Evolutionary conservation across 2,797 vertebrate genomes (phyloP).

Genomic region (Yasuhikotakia modesta): DNA sequence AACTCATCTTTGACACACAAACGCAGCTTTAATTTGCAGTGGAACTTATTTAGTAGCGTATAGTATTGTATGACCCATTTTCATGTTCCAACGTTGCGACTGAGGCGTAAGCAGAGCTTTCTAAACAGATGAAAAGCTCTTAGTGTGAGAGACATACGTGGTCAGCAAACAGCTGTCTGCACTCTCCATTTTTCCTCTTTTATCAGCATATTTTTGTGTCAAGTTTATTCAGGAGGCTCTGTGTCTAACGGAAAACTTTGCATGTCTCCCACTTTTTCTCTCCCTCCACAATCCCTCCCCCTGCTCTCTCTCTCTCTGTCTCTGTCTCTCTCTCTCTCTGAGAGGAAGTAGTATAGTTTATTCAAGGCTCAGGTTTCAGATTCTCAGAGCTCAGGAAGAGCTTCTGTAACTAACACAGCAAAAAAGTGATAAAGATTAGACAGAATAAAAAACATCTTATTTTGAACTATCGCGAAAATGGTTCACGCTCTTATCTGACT

Average conservation of each 20-base stretch:
- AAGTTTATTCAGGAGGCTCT: conserved; percentile 77
- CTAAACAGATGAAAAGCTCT: conserved; percentile 6
- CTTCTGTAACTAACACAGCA: conserved; percentile 19
- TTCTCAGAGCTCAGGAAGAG: conserved; percentile 63
- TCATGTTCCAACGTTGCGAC: neutral
- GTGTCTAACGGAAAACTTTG: conserved; percentile 77
- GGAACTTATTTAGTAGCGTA: too few relatives aligned
- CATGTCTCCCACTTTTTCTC: conserved; percentile 40
- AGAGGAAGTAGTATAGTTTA: conserved; percentile 70
- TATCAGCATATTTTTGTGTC: conserved; percentile 80
- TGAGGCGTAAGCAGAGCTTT: neutral
- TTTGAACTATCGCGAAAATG: neutral
- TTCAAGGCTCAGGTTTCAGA: conserved; percentile 81
- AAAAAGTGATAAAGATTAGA: conserved; percentile 15
- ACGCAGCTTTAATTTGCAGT: too few relatives aligned
- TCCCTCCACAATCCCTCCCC: conserved; percentile 15
- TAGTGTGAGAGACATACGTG: conserved; percentile 26
- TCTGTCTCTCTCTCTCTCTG: conserved; percentile 61
- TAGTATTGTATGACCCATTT: conserved; percentile 7
- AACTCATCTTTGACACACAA: too few relatives aligned
- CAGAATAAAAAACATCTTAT: conserved; percentile 28
- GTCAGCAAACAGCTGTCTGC: conserved; percentile 68
- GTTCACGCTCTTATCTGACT: too few relatives aligned
- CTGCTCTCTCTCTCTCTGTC: conserved; percentile 21
- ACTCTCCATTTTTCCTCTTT: conserved; percentile 73